Conservation (phyloP, 2,113 vertebrate species). For the Cisticola juncidis region DNA sequence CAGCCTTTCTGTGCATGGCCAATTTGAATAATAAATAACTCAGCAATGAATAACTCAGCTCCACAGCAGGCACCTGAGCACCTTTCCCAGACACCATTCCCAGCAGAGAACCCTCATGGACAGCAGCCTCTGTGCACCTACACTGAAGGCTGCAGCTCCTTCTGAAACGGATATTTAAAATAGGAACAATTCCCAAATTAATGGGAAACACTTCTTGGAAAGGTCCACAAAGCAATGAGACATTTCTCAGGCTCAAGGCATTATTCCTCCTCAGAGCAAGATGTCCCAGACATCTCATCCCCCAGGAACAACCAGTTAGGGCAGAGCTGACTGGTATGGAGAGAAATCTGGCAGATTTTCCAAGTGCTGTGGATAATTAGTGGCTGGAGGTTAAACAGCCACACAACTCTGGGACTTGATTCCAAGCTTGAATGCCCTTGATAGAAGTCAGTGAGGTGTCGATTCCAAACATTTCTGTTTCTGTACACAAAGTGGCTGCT, state of each 20-base stretch:
- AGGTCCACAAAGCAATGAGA: not conserved
- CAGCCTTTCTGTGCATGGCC: not conserved
- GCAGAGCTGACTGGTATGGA: not conserved
- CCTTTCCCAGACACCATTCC: not conserved
- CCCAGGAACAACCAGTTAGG: not conserved
- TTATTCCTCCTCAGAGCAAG: not conserved
- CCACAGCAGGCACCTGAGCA: rapidly evolving
- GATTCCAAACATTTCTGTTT: constrained; percentile 23
- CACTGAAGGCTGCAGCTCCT: not conserved
- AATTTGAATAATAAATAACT: too few species aligned
- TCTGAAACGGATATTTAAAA: rapidly evolving
- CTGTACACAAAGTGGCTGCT: constrained; percentile 39
- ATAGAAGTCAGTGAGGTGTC: not conserved
- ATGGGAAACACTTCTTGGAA: not conserved
- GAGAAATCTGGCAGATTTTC: not conserved
- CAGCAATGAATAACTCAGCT: not conserved
- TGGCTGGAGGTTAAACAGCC: constrained; percentile 5
- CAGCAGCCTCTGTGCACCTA: rapidly evolving
- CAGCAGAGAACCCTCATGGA: not conserved
- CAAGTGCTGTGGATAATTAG: not conserved
- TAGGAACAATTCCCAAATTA: too few species aligned
- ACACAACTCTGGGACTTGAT: not conserved
- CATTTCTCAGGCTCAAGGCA: not conserved
- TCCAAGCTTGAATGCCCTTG: not conserved
- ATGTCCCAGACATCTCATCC: not conserved